Base-by-base conservation (phyloP, 2,113 vertebrate species). In the Zosterops lateralis region DNA sequence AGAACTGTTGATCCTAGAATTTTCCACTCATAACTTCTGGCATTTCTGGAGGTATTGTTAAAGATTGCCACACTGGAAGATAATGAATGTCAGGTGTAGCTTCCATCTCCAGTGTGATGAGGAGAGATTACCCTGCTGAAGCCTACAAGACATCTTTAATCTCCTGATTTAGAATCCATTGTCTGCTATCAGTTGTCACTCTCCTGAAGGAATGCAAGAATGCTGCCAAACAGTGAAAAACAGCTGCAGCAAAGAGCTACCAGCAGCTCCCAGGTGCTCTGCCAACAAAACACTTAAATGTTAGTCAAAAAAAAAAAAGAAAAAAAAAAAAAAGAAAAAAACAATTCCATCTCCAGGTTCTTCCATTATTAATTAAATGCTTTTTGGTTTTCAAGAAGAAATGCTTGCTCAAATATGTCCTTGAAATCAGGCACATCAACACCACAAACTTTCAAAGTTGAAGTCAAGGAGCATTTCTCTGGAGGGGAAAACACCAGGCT, bases 41-140 rank as follows among this genome's bases (percentile, higher is more conserved):
- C 74, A 83, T 90, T 90, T 85, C 71, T 38, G 31, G 5, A 28
- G 60, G 38, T 58, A 31, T 84, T 28, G 3, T 88, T 87, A 91
- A 92, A 91, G 77, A 92, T 87, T 90, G 89, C 64, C 71, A 87
- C 54, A 31, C 79, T 83, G 71, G 82, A 93, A 97, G 91, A 64
- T 62, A 92, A 94, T 62, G 71, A 87, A 92, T 74, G 44, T 79
- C 92, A 88, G 74, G 48, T 76, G 56, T 32, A 91, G 45, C 57
- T 80, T 91, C 89, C 74, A 95, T 88, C 95, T 93, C 91, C 82
- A 42, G 51, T 15, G 18, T 60, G 95, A 96, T 91, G 94, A 96
- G 82, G 84, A 94, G 86, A 94, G 94, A 95, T 87, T 94, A 94
- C 87, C 76, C 62, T 67, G 84, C 85, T 96, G 92, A 94, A 96